Evolutionary conservation across 2,113 vertebrate genomes (phyloP).

Genomic region (Mola mola): DNA sequence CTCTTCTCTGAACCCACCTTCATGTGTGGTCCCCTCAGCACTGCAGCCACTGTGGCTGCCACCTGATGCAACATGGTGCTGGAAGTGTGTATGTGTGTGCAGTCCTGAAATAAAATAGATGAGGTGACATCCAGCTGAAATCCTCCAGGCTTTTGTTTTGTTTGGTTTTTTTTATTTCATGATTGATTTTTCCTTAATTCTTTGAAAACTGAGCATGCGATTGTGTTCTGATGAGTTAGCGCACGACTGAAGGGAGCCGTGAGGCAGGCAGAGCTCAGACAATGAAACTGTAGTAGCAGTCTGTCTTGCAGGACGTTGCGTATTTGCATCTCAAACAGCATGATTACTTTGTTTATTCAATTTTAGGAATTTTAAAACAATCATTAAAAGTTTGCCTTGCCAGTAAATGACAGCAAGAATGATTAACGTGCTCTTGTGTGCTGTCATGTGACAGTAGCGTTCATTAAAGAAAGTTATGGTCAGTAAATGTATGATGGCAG

Average conservation of each 20-base stretch:
- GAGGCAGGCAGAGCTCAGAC: background rate
- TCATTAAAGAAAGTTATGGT: too few species aligned
- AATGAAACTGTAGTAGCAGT: background rate
- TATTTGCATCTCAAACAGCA: too few species aligned
- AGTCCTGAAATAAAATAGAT: conserved; percentile 38
- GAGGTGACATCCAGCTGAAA: conserved; percentile 21
- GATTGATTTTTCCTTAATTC: background rate
- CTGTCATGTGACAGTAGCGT: too few species aligned
- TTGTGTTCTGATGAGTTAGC: too few species aligned
- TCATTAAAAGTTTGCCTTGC: too few species aligned
- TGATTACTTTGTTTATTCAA: too few species aligned
- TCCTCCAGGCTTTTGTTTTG: background rate
- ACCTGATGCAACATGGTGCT: conserved; percentile 35
- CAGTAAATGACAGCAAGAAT: too few species aligned
- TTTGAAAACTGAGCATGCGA: too few species aligned
- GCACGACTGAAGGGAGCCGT: too few species aligned
- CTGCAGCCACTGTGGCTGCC: conserved; percentile 45
- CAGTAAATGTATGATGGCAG: too few species aligned
- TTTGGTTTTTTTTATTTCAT: background rate
- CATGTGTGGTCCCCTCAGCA: conserved; percentile 67
- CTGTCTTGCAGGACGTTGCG: background rate
- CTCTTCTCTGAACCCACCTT: conserved; percentile 13
- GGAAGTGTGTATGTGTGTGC: conserved; percentile 13
- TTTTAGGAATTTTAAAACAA: too few species aligned
- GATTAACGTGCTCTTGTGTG: background rate